Evolutionary conservation across 2,888 invertebrate genomes (phyloP), one percentile per base, ranked within the genome.

Genomic region (Nymphalis urticae): DNA sequence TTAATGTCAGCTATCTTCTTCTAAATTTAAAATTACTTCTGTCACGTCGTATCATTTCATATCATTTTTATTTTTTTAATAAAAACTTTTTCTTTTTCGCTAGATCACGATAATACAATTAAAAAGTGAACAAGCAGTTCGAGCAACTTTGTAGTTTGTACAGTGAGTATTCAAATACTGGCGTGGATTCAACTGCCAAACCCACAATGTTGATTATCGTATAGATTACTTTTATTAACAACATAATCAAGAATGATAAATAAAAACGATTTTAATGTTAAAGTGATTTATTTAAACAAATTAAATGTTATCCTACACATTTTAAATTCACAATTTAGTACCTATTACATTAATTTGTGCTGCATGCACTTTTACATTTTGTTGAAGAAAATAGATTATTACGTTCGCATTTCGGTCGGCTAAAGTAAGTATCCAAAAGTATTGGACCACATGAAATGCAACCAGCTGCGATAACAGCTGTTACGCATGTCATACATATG

Each of bases 401-500:
- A 65, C 61, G n/a, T 61, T 51, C 47, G 47, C 54, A 59, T 21
- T 66, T 73, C 5, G 73, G 74, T n/a, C 66, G 73, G 13, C 73
- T 78, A 48, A 70, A 82, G n/a, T 70, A 80, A 1, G 65, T 50
- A 4, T 87, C 85, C 16, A 89, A 64, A 1, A 86, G 0, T 3
- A 87, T 78, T 0, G 89, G 89, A 0, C 76, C 79, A 73, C 86
- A 87, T 0, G 84, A 70, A 13, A 89, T 79, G 66, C 87, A 84
- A 6, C 79, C 75, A 1, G 77, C 82, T 9, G 85, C 85, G 4
- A 86, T 16, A 2, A 87, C 10, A 13, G 83, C 85, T 7, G 87
- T 84, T 48, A 81, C 66, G 68, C 75, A 83, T 2, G 82, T 79
- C 76, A 89, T 80, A 71, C 87, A 87, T 68, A 87, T 76, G n/a